Evolutionary conservation across 2,797 vertebrate genomes (phyloP).

Genomic region (Lemur catta): DNA sequence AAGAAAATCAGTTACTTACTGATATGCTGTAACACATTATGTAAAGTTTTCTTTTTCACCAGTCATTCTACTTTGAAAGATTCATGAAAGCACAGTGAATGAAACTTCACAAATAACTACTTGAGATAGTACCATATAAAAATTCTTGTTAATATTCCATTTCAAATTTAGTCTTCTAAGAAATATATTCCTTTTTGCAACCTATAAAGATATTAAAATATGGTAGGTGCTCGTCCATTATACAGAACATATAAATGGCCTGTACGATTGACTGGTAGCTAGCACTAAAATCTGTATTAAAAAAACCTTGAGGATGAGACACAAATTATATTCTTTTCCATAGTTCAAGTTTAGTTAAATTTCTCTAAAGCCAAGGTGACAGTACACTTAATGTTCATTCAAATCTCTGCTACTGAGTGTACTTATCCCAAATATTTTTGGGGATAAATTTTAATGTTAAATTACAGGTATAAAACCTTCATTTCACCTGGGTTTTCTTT

Average conservation of each 20-base stretch:
- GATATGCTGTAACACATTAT: not conserved
- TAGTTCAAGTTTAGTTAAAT: not conserved
- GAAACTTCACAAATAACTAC: not conserved
- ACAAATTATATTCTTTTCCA: not conserved
- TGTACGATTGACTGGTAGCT: not conserved
- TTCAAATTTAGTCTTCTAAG: not conserved
- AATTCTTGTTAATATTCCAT: not conserved
- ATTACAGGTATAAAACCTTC: not conserved
- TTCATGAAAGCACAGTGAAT: not conserved
- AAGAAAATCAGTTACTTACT: slow-evolving; percentile 17
- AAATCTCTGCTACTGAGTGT: not conserved
- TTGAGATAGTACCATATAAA: not conserved
- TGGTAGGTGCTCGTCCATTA: not conserved
- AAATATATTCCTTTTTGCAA: not conserved
- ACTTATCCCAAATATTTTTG: not conserved
- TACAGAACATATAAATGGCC: not conserved
- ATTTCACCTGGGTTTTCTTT: not conserved
- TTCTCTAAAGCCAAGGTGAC: not conserved
- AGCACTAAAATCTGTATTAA: not conserved
- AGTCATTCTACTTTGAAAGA: slow-evolving; percentile 29
- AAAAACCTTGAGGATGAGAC: not conserved
- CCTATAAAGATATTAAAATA: not conserved
- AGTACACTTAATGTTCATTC: not conserved
- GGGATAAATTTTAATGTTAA: not conserved
- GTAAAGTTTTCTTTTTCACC: not conserved